Base-by-base conservation (phyloP, 1,140 invertebrate species). In the Camponotus floridanus region DNA sequence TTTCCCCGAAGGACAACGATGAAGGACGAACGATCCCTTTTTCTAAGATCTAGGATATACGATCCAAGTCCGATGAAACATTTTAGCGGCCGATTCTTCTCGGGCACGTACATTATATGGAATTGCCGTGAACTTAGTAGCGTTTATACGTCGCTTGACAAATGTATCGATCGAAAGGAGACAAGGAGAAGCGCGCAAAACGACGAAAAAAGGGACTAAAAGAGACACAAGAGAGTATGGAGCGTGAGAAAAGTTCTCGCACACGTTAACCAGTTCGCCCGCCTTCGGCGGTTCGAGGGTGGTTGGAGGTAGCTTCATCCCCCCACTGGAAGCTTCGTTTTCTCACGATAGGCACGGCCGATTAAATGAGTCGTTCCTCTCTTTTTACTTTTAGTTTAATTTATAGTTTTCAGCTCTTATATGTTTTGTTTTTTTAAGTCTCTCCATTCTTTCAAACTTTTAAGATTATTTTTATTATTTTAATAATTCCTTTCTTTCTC, bases 81-180 rank as follows among this genome's bases (percentile, higher is more conserved):
- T 36, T 21, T 65, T 64, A 45, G 31, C 61, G 48, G 26, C 68
- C 86, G 57, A 76, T 62, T 33, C 31, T 48, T 18, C 2, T 18
- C 48, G 31, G 5, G 18, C 64, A 81, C 70, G 87, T 88, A 88
- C 76, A 73, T 89, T 86, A 88, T 59, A 57, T 55, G 78, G 86
- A 89, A 90, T 90, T 87, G 85, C 88, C 61, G 78, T 86, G 6
- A 87, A 87, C 73, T 89, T 55, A 59, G 26, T 57, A 36, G 45
- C 73, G 87, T 33, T 84, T 86, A 61, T 68, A 85, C 76, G 61
- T 64, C 61, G 55, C 48, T 62, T 80, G 88, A 87, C 76, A 89
- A 90, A 89, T 85, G 79, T 87, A 90, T 90, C 86, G 88, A 90
- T 85, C 68, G 87, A 87, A 70, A 15, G 57, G 42, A 61, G 74